phyloP scores from a whole-genome alignment of 1,140 invertebrate species.

The Platorchestia sp. region DNA sequence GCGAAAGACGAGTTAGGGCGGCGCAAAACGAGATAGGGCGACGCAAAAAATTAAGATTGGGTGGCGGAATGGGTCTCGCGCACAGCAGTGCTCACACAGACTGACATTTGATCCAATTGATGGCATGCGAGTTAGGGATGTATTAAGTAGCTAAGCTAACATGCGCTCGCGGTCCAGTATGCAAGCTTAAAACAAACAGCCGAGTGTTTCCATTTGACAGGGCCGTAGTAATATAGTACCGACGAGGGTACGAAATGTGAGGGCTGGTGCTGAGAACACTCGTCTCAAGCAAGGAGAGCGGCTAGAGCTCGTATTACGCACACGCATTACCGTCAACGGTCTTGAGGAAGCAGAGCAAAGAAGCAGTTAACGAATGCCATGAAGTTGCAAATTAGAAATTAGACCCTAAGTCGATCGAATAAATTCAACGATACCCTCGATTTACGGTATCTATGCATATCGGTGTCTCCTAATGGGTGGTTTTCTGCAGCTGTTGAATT shows the following conservation, averaged over 20 bases:
- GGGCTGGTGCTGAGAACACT: not conserved
- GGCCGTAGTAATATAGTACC: not conserved
- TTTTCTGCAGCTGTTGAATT: too few species aligned
- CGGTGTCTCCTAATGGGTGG: not conserved
- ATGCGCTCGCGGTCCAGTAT: not conserved
- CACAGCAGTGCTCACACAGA: not conserved
- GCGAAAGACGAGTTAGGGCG: not conserved
- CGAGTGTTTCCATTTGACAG: not conserved
- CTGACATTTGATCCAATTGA: not conserved
- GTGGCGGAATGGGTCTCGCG: not conserved
- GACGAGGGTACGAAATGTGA: not conserved
- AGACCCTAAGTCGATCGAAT: not conserved
- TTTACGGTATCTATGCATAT: not conserved
- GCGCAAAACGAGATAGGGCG: not conserved
- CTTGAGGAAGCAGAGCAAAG: too few species aligned
- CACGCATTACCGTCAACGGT: not conserved
- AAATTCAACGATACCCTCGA: not conserved
- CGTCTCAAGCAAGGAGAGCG: not conserved
- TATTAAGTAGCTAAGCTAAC: not conserved
- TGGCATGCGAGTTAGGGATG: not conserved
- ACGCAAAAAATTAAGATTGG: too few species aligned
- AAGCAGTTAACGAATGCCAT: not conserved
- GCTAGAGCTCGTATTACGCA: not conserved
- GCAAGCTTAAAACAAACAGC: not conserved
- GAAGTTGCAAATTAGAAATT: not conserved